phyloP scores from a whole-genome alignment of 92 coral and sea anemone genomes.

The Epizoanthus rinbou region DNA sequence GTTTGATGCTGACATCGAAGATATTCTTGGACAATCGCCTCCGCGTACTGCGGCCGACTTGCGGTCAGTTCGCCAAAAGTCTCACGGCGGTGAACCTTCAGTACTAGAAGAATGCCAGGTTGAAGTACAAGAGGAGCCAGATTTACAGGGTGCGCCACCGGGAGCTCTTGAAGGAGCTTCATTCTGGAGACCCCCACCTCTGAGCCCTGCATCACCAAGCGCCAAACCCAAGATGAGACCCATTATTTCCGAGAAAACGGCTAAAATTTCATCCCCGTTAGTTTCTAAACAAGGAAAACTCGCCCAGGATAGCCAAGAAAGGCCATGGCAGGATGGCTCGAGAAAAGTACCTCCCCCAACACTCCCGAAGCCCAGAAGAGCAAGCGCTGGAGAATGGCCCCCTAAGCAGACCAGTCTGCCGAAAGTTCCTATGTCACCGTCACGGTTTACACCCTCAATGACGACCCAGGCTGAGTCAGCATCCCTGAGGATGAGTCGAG shows the following conservation, averaged over 20 bases:
- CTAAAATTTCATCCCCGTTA: conserved; percentile 4
- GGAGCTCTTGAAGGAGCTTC: conserved; percentile 23
- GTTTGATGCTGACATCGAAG: conserved; percentile 56
- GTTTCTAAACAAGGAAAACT: background rate
- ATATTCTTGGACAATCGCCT: conserved; percentile 72
- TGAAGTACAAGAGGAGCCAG: conserved; percentile 57
- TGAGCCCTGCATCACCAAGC: conserved; percentile 9
- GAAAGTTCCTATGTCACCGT: background rate
- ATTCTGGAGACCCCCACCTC: conserved; percentile 38
- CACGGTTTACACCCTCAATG: conserved; percentile 1
- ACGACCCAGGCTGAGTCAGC: background rate
- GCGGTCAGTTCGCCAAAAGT: conserved; percentile 65
- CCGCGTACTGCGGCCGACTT: conserved; percentile 75
- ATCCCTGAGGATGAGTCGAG: conserved; percentile 46
- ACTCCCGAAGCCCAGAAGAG: conserved; percentile 73
- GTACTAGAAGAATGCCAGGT: conserved; percentile 46
- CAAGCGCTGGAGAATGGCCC: conserved; percentile 47
- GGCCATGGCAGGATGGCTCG: conserved; percentile 33
- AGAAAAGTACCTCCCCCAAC: conserved; percentile 72
- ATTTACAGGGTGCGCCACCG: conserved; percentile 39
- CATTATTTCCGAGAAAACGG: conserved; percentile 17
- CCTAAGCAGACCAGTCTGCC: conserved; percentile 21
- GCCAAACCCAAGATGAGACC: conserved; percentile 23
- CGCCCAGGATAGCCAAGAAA: background rate
- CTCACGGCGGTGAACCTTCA: conserved; percentile 46